phyloP scores from a whole-genome alignment of 2,888 invertebrate genomes.

The Hemistola chrysoprasaria region DNA sequence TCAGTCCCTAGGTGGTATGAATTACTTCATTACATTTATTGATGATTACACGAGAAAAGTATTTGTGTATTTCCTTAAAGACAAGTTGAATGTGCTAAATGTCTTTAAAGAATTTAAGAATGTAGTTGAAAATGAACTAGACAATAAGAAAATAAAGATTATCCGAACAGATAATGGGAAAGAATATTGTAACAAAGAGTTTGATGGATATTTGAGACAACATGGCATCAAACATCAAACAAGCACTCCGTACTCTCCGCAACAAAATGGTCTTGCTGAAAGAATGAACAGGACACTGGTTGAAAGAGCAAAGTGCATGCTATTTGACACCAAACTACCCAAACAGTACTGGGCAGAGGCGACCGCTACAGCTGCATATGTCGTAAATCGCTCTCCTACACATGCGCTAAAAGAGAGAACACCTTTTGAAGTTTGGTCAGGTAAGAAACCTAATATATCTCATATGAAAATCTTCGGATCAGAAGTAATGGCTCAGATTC shows the following conservation, averaged over 20 bases:
- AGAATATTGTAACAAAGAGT: too few species aligned
- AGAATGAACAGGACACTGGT: conserved; percentile 32
- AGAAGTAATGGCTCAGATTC: conserved; percentile 28
- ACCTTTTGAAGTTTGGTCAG: conserved; percentile 11
- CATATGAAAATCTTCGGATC: conserved; percentile 40
- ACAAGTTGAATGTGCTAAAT: conserved; percentile 16
- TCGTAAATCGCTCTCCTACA: conserved; percentile 19
- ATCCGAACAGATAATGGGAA: conserved; percentile 26
- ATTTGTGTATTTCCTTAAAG: conserved; percentile 25
- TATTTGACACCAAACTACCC: conserved; percentile 21
- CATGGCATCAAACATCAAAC: conserved; percentile 38
- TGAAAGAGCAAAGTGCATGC: conserved; percentile 27
- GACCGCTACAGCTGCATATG: conserved; percentile 23
- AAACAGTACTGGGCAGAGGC: conserved; percentile 31
- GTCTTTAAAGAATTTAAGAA: conserved; percentile 23
- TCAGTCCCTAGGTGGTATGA: conserved; percentile 27
- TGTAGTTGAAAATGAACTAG: conserved; percentile 21
- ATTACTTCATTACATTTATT: conserved; percentile 29
- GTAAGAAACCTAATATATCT: conserved; percentile 6
- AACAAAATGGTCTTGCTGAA: conserved; percentile 46
- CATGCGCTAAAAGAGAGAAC: conserved; percentile 9
- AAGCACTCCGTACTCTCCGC: conserved; percentile 36
- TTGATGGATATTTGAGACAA: too few species aligned
- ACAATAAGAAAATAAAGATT: conserved; percentile 21
- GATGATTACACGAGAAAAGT: too few species aligned